A percentile compares a stretch with the other conserved stretches of the same genome.
Conservation (phyloP, 2,113 vertebrate species). For the Myrmecobius fasciatus region DNA sequence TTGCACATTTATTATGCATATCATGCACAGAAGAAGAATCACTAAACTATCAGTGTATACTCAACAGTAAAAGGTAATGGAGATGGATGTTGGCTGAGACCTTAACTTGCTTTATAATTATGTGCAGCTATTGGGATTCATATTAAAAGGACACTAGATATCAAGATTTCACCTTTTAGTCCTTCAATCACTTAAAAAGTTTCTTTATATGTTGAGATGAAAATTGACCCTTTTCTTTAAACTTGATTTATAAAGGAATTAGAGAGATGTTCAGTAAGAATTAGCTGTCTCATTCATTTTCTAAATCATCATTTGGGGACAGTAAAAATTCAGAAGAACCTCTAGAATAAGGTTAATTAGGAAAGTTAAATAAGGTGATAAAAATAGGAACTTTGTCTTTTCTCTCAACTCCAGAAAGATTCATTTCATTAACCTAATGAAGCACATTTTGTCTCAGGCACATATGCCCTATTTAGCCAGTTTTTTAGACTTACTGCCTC, state of each 20-base stretch:
- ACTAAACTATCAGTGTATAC: too few species aligned
- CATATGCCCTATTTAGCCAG: rapidly evolving
- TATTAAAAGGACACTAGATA: background rate
- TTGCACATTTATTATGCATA: background rate
- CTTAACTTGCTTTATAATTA: background rate
- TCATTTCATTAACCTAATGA: background rate
- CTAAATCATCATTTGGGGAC: background rate
- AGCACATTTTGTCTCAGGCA: background rate
- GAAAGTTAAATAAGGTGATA: slow-evolving; percentile 19
- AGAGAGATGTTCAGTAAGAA: background rate
- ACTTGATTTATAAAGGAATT: background rate
- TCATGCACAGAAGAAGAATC: background rate
- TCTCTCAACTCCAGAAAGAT: slow-evolving; percentile 13
- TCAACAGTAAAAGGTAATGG: background rate
- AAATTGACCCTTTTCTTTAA: slow-evolving; percentile 1
- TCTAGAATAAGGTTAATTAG: slow-evolving; percentile 9
- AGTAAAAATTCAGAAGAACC: background rate
- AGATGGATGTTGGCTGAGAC: background rate
- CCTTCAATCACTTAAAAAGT: slow-evolving; percentile 7
- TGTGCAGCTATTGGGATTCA: background rate
- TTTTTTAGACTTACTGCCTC: rapidly evolving
- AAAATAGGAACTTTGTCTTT: background rate
- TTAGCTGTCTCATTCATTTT: slow-evolving; percentile 6
- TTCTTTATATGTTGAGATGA: background rate
- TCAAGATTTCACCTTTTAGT: slow-evolving; percentile 31